Evolutionary conservation across 2,797 vertebrate genomes (phyloP), one percentile per base, ranked within the genome.

Genomic region (Clarias laeviceps): DNA sequence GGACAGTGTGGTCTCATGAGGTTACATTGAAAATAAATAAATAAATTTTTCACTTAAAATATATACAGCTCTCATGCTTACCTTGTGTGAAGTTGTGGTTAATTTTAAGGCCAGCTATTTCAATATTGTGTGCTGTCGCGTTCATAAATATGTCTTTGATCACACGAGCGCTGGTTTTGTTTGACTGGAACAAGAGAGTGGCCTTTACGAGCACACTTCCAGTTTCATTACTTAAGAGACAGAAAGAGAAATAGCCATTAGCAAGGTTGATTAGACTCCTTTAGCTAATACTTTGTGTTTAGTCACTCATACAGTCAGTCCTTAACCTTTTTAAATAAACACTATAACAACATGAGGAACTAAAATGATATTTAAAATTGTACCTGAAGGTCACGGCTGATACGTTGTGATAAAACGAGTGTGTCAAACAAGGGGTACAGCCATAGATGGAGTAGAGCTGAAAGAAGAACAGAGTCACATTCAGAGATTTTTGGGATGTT

Each of bases 361-460:
- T 11, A 9, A 37, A 59, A 9, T 5, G 12, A 18, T 80, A n/a
- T 62, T 40, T 37, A 20, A 9, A 77, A 77, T 22, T 32, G 74
- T 45, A 80, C 77, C 77, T 80, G 77, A 80, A 80, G 59, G 59
- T 80, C 77, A 80, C 45, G 32, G 12, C 34, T 27, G 77, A 80
- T 61, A 27, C 59, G 4, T 64, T 64, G 5, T 4, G 59, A 45
- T 62, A 64, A 64, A n/a, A 17, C 34, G n/a, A n/a, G 34, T 18
- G 59, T 2, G 37, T 80, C 5, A 0, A 18, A 62, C 77, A 80
- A 1, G 1, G 0, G 24, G 59, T 5, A 62, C 77, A 80, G 77
- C 59, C 57, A 14, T 64, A 80, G 24, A 80, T 64, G 59, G 34
- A 80, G 77, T 27, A 9, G 24, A 80, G 59, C 77, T 80, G 61